A percentile compares a stretch with the other conserved stretches of the same genome.
Conservation (phyloP, 2,888 invertebrate genomes). For the Cecidostiba fungosa region DNA sequence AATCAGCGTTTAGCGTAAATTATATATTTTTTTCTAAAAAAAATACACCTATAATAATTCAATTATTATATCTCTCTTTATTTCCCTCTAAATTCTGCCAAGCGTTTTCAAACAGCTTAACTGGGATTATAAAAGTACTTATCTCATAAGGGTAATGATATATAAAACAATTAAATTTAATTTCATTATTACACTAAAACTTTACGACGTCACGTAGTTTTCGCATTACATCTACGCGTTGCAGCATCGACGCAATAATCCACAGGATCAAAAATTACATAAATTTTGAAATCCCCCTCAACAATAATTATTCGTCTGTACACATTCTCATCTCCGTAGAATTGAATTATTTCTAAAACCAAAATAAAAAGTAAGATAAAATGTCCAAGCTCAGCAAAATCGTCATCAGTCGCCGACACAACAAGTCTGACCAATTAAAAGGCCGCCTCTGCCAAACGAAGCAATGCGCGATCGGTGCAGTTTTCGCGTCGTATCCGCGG, state of each 20-base stretch:
- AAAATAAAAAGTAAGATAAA: neutral
- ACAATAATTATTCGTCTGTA: no score
- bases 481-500: neutral
- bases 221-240: neutral
- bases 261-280: neutral
- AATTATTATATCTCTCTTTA: neutral
- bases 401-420: neutral
- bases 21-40: neutral
- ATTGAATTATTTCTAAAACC: no score
- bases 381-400: neutral
- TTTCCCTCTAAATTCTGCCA: neutral
- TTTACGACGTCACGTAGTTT: constrained; percentile 8
- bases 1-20: neutral
- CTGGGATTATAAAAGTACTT: neutral
- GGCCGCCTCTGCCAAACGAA: neutral
- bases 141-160: neutral
- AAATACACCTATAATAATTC: neutral
- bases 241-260: neutral
- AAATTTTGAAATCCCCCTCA: neutral
- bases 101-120: neutral
- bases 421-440: neutral
- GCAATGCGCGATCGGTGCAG: neutral
- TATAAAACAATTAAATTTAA: neutral
- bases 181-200: neutral
- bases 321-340: no score